Percentiles rank a stretch among this genome's conserved stretches.
Conservation (phyloP, 1,140 invertebrate genomes). For the Branchinecta lindahli region DNA sequence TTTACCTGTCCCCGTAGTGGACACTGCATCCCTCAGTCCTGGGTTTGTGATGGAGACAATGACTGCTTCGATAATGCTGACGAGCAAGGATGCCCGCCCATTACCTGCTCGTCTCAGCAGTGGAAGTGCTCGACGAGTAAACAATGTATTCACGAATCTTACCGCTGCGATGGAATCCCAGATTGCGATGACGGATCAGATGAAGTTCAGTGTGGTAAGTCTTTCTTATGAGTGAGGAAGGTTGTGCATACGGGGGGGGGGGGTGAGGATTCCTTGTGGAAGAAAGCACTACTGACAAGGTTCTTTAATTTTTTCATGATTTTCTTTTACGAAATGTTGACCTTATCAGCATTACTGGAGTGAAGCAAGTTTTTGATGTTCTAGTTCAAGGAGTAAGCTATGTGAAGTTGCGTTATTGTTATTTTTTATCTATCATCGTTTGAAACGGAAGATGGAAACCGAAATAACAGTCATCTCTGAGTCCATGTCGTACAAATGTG, state of each 20-base stretch:
- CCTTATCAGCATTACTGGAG: not conserved
- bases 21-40: slow-evolving; percentile 87
- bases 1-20: slow-evolving; percentile 88
- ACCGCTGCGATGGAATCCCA: slow-evolving; percentile 81
- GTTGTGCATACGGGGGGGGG: no score
- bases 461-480: no score
- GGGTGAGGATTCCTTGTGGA: no score
- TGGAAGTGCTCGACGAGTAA: slow-evolving; percentile 81
- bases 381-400: no score
- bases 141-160: slow-evolving; percentile 81
- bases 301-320: slow-evolving; percentile 15
- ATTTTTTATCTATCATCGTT: no score
- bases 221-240: no score
- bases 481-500: no score
- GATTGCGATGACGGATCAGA: slow-evolving; percentile 85
- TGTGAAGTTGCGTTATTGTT: no score
- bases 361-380: no score
- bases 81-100: slow-evolving; percentile 87
- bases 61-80: slow-evolving; percentile 97
- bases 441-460: no score
- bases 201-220: slow-evolving; percentile 30
- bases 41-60: slow-evolving; percentile 77
- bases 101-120: slow-evolving; percentile 77
- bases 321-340: not conserved
- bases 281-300: no score